A percentile compares a stretch with the other conserved stretches of the same genome.
These are phyloP conservation scores for Chloropsis hardwickii DNA, from an alignment of 2,113 vertebrate species.

Conservation along the genomic window DNA sequence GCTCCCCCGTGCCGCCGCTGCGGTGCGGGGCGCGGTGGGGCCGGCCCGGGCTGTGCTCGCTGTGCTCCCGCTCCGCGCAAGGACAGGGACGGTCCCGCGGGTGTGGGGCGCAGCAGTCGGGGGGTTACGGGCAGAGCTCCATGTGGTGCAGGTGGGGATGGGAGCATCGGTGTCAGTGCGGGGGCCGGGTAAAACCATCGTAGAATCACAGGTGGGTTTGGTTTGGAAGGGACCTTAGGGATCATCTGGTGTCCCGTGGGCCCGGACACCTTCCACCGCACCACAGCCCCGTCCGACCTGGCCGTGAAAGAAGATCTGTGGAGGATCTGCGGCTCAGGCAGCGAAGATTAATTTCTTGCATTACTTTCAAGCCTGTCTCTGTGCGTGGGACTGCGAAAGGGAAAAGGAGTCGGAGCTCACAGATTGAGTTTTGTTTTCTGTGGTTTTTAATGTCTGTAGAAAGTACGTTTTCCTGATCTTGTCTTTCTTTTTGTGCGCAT, in stretches of 20 bases:
- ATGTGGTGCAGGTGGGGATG: accelerated
- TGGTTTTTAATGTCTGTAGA: not conserved
- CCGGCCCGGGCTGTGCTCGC: accelerated
- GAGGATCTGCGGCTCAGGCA: not conserved
- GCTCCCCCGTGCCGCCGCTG: too few species aligned
- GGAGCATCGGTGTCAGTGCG: not conserved
- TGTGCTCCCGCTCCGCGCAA: not conserved
- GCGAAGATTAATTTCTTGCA: not conserved
- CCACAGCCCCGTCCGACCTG: accelerated
- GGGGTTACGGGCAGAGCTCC: not conserved
- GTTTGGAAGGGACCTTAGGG: not conserved
- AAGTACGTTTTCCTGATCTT: not conserved
- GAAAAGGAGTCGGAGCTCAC: not conserved
- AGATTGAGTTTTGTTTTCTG: not conserved
- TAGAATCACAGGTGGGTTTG: accelerated
- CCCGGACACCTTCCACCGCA: too few species aligned
- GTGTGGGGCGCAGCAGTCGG: accelerated
- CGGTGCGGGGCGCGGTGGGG: accelerated
- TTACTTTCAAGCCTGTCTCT: not conserved
- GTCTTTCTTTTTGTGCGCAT: accelerated
- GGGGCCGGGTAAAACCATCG: accelerated
- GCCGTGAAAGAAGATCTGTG: not conserved
- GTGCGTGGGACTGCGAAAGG: not conserved
- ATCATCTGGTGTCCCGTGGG: not conserved
- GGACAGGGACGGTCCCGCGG: not conserved